Conservation (phyloP, 2,888 invertebrate genomes). For the Volucella inflata region DNA sequence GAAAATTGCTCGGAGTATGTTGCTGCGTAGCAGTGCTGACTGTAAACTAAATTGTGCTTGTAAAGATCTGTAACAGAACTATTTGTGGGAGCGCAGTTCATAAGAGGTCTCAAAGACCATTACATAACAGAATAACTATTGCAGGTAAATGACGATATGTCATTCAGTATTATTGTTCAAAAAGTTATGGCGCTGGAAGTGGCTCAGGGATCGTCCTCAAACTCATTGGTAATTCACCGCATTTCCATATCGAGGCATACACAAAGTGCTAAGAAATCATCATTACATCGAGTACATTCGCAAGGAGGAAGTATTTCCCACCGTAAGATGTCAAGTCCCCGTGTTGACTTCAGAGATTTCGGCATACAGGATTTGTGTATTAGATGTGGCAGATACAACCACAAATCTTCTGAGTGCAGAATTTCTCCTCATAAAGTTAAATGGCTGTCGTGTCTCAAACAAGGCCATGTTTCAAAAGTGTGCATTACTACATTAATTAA, state of each 20-base stretch:
- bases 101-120: background rate
- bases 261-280: too few species aligned
- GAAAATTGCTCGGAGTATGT: slow-evolving; percentile 22
- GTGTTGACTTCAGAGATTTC: background rate
- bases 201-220: background rate
- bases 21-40: slow-evolving; percentile 1
- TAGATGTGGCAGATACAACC: background rate
- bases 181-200: background rate
- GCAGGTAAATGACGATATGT: background rate
- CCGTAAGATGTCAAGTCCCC: background rate
- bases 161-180: background rate
- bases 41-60: too few species aligned
- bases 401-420: background rate
- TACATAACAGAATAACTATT: background rate
- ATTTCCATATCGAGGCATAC: too few species aligned
- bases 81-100: background rate
- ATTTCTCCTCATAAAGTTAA: slow-evolving; percentile 1
- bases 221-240: background rate
- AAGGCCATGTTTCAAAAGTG: slow-evolving; percentile 4
- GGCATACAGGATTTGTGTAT: slow-evolving; percentile 6
- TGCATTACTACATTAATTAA: slow-evolving; percentile 2
- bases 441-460: background rate
- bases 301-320: background rate
- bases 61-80: too few species aligned
- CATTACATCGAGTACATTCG: too few species aligned